Percentiles rank a stretch among this genome's conserved stretches.
phyloP scores from a whole-genome alignment of 1,140 invertebrate species.

The Hyles vespertilio region DNA sequence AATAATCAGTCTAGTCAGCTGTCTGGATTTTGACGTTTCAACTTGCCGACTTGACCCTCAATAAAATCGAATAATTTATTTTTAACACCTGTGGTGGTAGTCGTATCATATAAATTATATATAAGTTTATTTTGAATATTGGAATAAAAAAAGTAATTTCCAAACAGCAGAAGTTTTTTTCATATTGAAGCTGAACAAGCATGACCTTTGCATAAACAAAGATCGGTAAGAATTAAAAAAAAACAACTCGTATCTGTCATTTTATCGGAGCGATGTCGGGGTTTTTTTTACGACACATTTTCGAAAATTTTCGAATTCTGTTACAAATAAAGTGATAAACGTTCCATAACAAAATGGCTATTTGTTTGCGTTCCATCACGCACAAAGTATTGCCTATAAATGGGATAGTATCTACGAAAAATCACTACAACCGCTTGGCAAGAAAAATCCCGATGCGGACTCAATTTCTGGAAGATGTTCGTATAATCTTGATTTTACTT shows the following conservation, averaged over 20 bases:
- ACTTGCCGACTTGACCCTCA: no score
- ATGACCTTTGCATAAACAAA: conserved; percentile 10
- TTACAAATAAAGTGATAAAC: conserved; percentile 24
- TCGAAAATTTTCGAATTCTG: conserved; percentile 32
- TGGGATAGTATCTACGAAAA: conserved; percentile 67
- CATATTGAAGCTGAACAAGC: not conserved
- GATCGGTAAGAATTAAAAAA: conserved; percentile 18
- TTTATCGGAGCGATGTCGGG: conserved; percentile 32
- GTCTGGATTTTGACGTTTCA: no score
- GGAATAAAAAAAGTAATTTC: no score
- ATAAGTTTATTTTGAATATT: no score
- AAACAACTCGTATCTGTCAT: conserved; percentile 30
- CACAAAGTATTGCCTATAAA: conserved; percentile 68
- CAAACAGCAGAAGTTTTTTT: no score
- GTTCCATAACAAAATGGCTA: conserved; percentile 60
- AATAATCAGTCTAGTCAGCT: no score
- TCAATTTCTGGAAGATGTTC: conserved; percentile 70
- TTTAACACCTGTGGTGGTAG: no score
- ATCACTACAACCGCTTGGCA: conserved; percentile 60
- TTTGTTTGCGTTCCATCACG: conserved; percentile 65
- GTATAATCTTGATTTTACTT: conserved; percentile 25
- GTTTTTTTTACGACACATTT: conserved; percentile 43
- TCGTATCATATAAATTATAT: no score
- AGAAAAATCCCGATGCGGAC: conserved; percentile 62
- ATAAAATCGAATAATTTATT: no score